A percentile compares a stretch with the other conserved stretches of the same genome.
Conservation (phyloP, 2,113 vertebrate species). For the Onychostoma macrolepis region DNA sequence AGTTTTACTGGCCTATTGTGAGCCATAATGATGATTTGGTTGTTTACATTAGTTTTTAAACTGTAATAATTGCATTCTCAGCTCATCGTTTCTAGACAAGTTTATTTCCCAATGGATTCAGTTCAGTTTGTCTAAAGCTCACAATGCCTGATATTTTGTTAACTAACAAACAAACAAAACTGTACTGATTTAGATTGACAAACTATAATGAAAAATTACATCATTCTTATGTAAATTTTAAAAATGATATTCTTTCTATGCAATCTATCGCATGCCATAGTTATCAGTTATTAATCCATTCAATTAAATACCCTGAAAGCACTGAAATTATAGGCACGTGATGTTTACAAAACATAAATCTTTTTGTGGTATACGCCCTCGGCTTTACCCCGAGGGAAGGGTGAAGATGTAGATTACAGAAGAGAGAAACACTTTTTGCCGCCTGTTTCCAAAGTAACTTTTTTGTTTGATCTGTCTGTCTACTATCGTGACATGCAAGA, state of each 20-base stretch:
- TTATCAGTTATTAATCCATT: background rate
- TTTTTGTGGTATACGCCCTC: background rate
- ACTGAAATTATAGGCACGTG: background rate
- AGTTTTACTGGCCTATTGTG: constrained; percentile 4
- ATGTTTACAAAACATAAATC: background rate
- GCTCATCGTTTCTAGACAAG: background rate
- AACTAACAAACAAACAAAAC: background rate
- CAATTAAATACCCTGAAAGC: background rate
- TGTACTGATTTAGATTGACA: background rate
- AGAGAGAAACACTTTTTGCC: background rate
- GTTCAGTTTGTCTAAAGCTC: background rate
- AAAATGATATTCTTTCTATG: background rate
- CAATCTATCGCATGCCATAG: background rate
- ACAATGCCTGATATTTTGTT: background rate
- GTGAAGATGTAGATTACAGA: background rate
- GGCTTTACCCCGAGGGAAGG: background rate
- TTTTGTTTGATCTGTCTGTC: background rate
- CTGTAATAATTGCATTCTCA: background rate
- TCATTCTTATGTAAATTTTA: background rate
- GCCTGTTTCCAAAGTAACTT: background rate
- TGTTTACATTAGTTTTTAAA: constrained; percentile 18
- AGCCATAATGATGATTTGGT: constrained; percentile 13
- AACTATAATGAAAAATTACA: background rate
- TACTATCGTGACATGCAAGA: background rate
- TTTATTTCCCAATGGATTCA: constrained; percentile 13